Conservation (phyloP, 2,888 invertebrate genomes). For the Suillia variegata region DNA sequence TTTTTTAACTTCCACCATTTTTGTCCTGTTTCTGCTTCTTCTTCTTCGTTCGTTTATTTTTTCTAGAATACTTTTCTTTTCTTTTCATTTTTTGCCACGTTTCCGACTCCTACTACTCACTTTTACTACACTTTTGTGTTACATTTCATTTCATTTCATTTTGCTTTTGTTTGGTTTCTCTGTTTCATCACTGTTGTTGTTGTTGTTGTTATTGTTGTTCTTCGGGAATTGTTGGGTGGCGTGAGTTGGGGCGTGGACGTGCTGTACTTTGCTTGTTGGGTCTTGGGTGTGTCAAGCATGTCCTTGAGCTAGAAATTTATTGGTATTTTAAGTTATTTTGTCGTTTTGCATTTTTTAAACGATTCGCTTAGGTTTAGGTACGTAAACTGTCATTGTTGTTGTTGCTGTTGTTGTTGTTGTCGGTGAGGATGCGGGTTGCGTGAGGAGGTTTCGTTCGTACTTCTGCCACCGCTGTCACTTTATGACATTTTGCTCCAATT, state of each 20-base stretch:
- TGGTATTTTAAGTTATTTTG: constrained; percentile 38
- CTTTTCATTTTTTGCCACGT: too few relatives aligned
- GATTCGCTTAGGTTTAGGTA: not conserved
- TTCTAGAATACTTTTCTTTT: too few relatives aligned
- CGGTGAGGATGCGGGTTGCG: too few relatives aligned
- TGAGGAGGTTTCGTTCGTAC: too few relatives aligned
- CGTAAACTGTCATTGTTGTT: not conserved
- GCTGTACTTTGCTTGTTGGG: too few relatives aligned
- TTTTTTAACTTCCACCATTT: not conserved
- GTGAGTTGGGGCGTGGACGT: not conserved
- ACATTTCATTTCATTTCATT: too few relatives aligned
- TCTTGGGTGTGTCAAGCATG: constrained; percentile 27
- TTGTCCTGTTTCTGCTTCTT: not conserved
- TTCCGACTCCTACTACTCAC: too few relatives aligned
- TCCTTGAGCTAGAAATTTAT: constrained; percentile 39
- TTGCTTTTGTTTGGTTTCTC: not conserved
- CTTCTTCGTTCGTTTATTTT: not conserved
- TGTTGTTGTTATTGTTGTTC: constrained; percentile 1
- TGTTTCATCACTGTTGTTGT: not conserved
- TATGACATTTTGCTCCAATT: not conserved
- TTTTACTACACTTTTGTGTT: too few relatives aligned
- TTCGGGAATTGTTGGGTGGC: not conserved
- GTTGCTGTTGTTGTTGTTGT: not conserved
- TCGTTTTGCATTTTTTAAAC: constrained; percentile 34
- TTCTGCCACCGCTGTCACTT: too few relatives aligned